A percentile compares a stretch with the other conserved stretches of the same genome.
phyloP scores from a whole-genome alignment of 2,113 vertebrate genomes.

The Ia io region DNA sequence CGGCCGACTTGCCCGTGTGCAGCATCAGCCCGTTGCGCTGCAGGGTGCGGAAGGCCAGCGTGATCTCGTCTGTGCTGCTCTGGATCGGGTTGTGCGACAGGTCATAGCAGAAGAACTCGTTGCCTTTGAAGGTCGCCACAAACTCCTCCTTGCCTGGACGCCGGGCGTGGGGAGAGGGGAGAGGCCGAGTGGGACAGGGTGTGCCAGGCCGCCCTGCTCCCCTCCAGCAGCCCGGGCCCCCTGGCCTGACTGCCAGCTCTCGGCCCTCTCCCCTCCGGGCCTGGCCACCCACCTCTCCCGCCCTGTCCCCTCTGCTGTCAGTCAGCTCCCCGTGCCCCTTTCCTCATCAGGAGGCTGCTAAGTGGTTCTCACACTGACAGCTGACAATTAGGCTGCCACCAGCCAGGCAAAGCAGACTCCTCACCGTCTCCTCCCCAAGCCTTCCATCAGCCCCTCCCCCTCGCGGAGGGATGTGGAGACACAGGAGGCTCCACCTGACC shows the following conservation, averaged over 20 bases:
- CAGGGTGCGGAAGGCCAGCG: slow-evolving; percentile 93
- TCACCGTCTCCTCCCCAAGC: not conserved
- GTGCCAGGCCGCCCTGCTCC: not conserved
- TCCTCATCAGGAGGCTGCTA: slow-evolving; percentile 3
- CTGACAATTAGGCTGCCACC: slow-evolving; percentile 66
- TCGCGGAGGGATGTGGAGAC: not conserved
- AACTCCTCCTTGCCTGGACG: slow-evolving; percentile 91
- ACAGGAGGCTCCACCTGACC: not conserved
- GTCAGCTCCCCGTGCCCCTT: not conserved
- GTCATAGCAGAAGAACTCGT: slow-evolving; percentile 98
- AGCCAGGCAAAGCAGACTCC: not conserved
- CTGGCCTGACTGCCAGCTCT: not conserved
- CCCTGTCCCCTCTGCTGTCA: not conserved
- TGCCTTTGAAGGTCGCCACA: slow-evolving; percentile 94
- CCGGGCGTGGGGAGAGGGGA: not conserved
- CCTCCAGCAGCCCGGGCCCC: not conserved
- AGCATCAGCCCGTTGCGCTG: slow-evolving; percentile 96
- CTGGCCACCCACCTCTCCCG: not conserved
- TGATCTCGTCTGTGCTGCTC: slow-evolving; percentile 98
- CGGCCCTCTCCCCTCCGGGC: not conserved
- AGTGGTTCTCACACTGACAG: slow-evolving; percentile 56
- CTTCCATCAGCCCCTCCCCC: not conserved
- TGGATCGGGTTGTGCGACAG: slow-evolving; percentile 95
- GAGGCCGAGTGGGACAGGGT: slow-evolving; percentile 26
- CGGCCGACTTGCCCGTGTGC: slow-evolving; percentile 94